phyloP scores from a whole-genome alignment of 2,797 vertebrate species.

The Aselliscus stoliczkanus region DNA sequence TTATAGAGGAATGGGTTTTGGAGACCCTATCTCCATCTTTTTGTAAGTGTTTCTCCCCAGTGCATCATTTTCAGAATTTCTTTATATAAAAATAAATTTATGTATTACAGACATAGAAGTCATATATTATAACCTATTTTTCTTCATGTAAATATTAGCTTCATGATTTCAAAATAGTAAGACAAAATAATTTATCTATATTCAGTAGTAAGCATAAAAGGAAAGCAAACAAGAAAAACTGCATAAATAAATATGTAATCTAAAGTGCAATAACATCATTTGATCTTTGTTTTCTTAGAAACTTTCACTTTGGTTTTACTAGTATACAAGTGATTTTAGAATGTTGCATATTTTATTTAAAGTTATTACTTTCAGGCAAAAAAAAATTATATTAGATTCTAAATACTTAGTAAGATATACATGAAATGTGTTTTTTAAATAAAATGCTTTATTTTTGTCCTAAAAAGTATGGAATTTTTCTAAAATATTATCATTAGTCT shows the following conservation, averaged over 20 bases:
- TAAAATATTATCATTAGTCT: slow-evolving; percentile 43
- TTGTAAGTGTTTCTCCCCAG: background rate
- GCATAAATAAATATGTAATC: background rate
- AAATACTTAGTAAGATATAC: slow-evolving; percentile 29
- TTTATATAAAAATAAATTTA: background rate
- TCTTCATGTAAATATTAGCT: background rate
- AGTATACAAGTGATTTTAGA: background rate
- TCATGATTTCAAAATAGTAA: slow-evolving; percentile 19
- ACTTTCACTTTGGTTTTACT: slow-evolving; percentile 49
- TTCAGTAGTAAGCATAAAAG: background rate
- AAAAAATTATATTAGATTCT: background rate
- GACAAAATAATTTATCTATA: slow-evolving; percentile 25
- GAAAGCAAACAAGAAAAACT: background rate
- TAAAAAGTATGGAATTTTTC: background rate
- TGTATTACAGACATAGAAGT: background rate
- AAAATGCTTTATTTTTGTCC: slow-evolving; percentile 41
- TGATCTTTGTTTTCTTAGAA: slow-evolving; percentile 41
- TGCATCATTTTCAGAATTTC: background rate
- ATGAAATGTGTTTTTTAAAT: slow-evolving; percentile 29
- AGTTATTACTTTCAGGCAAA: slow-evolving; percentile 23
- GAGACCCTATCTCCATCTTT: background rate
- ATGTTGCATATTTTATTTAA: slow-evolving; percentile 24
- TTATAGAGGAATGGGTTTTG: background rate
- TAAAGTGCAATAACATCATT: background rate
- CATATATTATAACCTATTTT: background rate